Evolutionary conservation across 2,888 invertebrate species (phyloP), one percentile per base, ranked within the genome.

Genomic region (Gastrophysa polygoni): DNA sequence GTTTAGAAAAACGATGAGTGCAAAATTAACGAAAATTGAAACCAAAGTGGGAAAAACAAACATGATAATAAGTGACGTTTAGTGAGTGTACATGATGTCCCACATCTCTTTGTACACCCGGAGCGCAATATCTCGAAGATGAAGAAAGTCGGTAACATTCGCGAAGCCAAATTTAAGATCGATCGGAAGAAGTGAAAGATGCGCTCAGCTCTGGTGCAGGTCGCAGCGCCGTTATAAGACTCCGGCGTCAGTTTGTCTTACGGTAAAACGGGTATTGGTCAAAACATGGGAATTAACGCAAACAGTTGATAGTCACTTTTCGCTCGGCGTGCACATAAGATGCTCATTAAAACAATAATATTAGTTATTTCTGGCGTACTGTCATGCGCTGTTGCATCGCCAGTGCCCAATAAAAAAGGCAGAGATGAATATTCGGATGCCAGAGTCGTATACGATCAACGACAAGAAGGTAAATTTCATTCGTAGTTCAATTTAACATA

Each of bases 381-480:
- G 43, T 55, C 51, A 24, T 47, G 43, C 34, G 77, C 66, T 78
- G 78, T 68, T 77, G 81, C 68, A 78, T 80, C 59, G 71, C 75
- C 59, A 75, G 72, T 14, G 72, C 80, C 10, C 82, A 49, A 54
- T 16, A 63, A 65, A 49, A 64, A 57, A 51, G 59, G 51, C 18
- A 56, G 52, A 54, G 54, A 54, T 24, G 54, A 21, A n/a, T 32
- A 18, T 21, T 17, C 44, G 16, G 52, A 63, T 21, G 56, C 59
- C 14, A 69, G 64, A 49, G 69, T 74, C 32, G 61, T 75, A n/a
- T 88, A 87, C 82, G 88, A 93, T 78, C 91, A 92, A 75, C 85
- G 91, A 0, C 92, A 93, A 78, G 89, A 91, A 59, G 92, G 93
- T 68, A 64, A 61, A 44, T 56, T 44, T 46, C n/a, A n/a, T n/a